These are phyloP conservation scores for Heliothis virescens DNA, from an alignment of 1,140 invertebrate genomes.

Conservation along the genomic window DNA sequence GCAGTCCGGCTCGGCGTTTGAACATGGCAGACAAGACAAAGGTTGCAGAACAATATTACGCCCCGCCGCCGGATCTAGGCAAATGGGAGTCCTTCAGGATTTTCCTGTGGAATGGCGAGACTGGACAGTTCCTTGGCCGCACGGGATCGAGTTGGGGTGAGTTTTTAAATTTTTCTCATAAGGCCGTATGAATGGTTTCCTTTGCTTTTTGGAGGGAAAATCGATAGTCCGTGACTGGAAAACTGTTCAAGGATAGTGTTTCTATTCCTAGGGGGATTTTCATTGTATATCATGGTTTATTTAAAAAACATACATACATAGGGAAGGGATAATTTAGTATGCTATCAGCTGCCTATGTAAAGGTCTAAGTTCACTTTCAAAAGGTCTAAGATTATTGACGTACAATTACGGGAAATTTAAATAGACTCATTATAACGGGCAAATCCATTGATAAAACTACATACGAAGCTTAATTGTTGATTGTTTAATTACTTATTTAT, in stretches of 20 bases:
- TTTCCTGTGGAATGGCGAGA: conserved; percentile 96
- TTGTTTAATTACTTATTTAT: no score
- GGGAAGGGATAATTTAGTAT: background rate
- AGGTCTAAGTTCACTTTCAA: no score
- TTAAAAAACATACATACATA: background rate
- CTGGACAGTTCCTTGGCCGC: conserved; percentile 94
- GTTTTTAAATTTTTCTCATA: conserved; percentile 75
- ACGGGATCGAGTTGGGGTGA: conserved; percentile 97
- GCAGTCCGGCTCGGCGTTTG: conserved; percentile 80
- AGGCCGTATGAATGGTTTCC: background rate
- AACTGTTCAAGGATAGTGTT: background rate
- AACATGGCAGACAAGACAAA: conserved; percentile 91
- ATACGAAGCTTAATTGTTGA: no score
- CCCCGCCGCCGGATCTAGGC: conserved; percentile 92
- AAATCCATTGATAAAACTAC: no score
- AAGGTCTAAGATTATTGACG: no score
- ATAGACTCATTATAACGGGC: background rate
- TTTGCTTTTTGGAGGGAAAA: conserved; percentile 46
- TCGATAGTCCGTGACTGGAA: conserved; percentile 20
- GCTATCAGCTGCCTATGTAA: background rate
- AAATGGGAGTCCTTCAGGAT: conserved; percentile 94
- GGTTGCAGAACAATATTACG: conserved; percentile 91
- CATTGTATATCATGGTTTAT: background rate
- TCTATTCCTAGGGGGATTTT: background rate
- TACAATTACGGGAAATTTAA: no score